phyloP scores from a whole-genome alignment of 2,888 invertebrate genomes.

The Cantharis flavilabris region DNA sequence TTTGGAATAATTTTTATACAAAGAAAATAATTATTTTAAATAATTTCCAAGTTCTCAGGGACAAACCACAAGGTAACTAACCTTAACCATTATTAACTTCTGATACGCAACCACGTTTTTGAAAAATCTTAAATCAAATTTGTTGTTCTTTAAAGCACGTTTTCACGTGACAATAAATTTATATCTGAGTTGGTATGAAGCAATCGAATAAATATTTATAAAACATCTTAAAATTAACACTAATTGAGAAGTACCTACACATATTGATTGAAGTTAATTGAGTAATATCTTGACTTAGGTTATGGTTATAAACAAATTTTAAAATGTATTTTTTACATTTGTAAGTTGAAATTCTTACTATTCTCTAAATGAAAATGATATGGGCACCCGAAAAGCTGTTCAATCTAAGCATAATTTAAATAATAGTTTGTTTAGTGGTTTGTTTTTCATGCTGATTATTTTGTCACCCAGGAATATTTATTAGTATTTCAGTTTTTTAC shows the following conservation, averaged over 20 bases:
- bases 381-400: too few species aligned
- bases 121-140: neutral
- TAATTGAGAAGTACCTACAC: neutral
- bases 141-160: neutral
- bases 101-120: neutral
- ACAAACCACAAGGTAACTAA: neutral
- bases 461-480: too few species aligned
- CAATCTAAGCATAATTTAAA: too few species aligned
- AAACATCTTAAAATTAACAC: neutral
- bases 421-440: too few species aligned
- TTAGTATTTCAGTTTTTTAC: too few species aligned
- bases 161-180: neutral
- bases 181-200: neutral
- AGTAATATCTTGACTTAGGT: too few species aligned
- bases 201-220: neutral
- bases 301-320: too few species aligned
- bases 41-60: neutral
- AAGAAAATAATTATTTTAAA: neutral
- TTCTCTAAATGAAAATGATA: too few species aligned
- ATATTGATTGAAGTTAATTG: too few species aligned
- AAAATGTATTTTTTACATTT: too few species aligned
- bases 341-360: too few species aligned
- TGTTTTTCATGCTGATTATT: too few species aligned
- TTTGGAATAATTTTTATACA: neutral
- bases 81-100: neutral